Percentiles rank a stretch among this genome's conserved stretches.
These are phyloP conservation scores for Dusona sp. DNA, from an alignment of 2,888 invertebrate species.

Conservation along the genomic window DNA sequence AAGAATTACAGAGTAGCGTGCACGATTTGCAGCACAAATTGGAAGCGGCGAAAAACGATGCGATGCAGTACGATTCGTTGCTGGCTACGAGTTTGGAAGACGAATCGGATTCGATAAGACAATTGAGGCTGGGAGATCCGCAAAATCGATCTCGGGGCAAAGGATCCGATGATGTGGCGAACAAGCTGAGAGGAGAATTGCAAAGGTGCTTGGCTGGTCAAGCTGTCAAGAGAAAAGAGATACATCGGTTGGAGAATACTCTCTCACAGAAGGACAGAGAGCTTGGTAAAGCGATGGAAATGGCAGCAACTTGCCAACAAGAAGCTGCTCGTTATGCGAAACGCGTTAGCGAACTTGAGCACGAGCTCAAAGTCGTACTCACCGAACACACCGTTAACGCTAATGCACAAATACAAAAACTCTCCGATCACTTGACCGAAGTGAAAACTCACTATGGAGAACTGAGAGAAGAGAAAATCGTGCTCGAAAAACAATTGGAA, in stretches of 20 bases:
- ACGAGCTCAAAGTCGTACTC: constrained; percentile 80
- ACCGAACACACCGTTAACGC: constrained; percentile 80
- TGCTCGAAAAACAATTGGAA: constrained; percentile 77
- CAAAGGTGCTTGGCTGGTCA: constrained; percentile 84
- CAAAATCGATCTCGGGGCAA: constrained; percentile 80
- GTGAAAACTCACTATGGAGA: constrained; percentile 77
- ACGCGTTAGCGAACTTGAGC: constrained; percentile 80
- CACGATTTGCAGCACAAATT: constrained; percentile 81
- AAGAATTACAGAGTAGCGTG: constrained; percentile 83
- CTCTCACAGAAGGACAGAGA: constrained; percentile 83
- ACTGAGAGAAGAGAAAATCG: constrained; percentile 76
- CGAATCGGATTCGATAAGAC: constrained; percentile 80
- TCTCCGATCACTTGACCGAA: constrained; percentile 79
- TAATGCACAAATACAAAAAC: constrained; percentile 79
- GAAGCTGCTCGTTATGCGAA: constrained; percentile 78
- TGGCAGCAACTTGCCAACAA: constrained; percentile 76
- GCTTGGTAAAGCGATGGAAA: constrained; percentile 76
- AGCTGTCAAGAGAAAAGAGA: constrained; percentile 85
- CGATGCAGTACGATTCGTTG: constrained; percentile 78
- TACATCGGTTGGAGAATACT: constrained; percentile 84
- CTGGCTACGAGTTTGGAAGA: constrained; percentile 80
- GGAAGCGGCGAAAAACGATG: constrained; percentile 77
- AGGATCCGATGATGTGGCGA: constrained; percentile 83
- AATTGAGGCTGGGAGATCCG: constrained; percentile 79
- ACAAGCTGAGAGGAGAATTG: constrained; percentile 85